Evolutionary conservation across 2,797 vertebrate genomes (phyloP), one percentile per base, ranked within the genome.

Genomic region (Argya squamiceps): DNA sequence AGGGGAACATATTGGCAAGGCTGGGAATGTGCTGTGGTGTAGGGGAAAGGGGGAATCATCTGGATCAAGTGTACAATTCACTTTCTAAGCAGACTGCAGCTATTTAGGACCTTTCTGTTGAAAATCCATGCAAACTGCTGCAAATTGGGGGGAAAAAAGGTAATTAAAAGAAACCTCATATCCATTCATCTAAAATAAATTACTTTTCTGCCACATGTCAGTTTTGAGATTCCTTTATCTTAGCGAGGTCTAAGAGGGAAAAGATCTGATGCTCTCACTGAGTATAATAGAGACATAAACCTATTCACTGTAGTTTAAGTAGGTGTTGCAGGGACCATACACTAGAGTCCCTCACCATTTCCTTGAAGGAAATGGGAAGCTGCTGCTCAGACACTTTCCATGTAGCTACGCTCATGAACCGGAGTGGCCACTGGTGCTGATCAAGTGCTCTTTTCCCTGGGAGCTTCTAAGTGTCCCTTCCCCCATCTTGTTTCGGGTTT

Each of bases 41-140:
- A 95, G 88, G 80, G 67, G 52, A 96, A 94, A 96, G 84, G 83
- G 44, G 44, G 44, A 90, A 70, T 76, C 27, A 37, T 75, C 88
- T 84, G 76, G 23, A 92, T 49, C 22, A 71, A 90, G 47, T 6
- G 6, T 64, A 16, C 37, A 27, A 56, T 41, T 88, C 50, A 63
- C 34, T 92, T 80, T 92, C 47, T 46, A 36, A 86, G 47, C 34
- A 79, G 59, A 63, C n/a, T 90, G 43, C 15, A 90, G 55, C 37
- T 86, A 91, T 65, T 46, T 91, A 41, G 19, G 56, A 29, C n/a
- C 79, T 73, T 53, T 70, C 62, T 84, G 22, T 56, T 81, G 62
- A 34, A 95, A 88, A 81, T 58, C 47, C 24, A n/a, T 29, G 37
- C 37, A 37, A 37, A 37, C 37, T 18, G 37, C 20, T 85, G 47